Percentiles rank a stretch among this genome's conserved stretches.
phyloP scores from a whole-genome alignment of 2,888 invertebrate species.

The Pedicia rivosa region DNA sequence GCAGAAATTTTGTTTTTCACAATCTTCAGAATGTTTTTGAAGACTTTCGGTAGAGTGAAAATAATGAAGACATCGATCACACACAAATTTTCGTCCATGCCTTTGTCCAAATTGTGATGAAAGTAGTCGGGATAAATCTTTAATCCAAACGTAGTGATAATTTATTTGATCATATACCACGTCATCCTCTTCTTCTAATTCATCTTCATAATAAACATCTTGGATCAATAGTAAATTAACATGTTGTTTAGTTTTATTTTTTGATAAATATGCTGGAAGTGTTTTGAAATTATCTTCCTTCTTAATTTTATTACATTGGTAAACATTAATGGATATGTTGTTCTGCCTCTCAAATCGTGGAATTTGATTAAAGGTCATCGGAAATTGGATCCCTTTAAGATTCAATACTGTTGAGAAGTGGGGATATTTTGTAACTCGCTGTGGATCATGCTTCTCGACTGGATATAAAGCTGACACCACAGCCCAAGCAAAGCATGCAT shows the following conservation, averaged over 20 bases:
- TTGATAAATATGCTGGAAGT: not conserved
- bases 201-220: not conserved
- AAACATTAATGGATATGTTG: constrained; percentile 10
- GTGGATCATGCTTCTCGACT: constrained; percentile 3
- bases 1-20: constrained; percentile 1
- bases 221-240: not conserved
- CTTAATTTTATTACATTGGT: constrained; percentile 5
- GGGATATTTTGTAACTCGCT: constrained; percentile 11
- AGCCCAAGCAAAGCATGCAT: constrained; percentile 15
- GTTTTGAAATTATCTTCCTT: not conserved
- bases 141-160: constrained; percentile 11
- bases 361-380: constrained; percentile 12
- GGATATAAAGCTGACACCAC: constrained; percentile 14
- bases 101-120: constrained; percentile 5
- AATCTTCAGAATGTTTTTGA: not conserved
- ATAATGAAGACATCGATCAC: constrained; percentile 14
- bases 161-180: not conserved
- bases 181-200: not conserved
- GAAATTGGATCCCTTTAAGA: constrained; percentile 12
- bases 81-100: constrained; percentile 7
- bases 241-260: not conserved
- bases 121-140: constrained; percentile 10
- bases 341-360: constrained; percentile 10
- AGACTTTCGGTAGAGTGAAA: constrained; percentile 5
- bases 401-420: constrained; percentile 9